Base-by-base conservation (phyloP, 1,140 invertebrate genomes). In the Ericerus pela region DNA sequence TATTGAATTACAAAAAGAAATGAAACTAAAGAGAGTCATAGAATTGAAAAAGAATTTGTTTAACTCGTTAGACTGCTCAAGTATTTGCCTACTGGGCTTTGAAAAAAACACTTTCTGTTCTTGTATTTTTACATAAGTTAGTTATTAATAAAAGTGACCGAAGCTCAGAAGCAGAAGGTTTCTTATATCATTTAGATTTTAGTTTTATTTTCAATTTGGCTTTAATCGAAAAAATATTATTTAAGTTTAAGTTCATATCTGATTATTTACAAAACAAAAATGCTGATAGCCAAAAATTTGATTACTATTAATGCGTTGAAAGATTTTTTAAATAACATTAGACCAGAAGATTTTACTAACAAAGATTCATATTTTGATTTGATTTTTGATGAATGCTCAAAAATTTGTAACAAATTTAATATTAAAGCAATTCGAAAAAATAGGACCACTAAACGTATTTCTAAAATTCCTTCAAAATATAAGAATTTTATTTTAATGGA, bases 191-290 rank as follows among this genome's bases (percentile, higher is more conserved):
- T 11, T 29, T 29, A 16, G 26, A 51, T 51, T 51, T 51, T 29
- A 51, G 30, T 18, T 51, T 51, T 51, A 28, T 51, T 29, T 51
- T 29, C 22, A 29, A 29, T 11, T 51, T 51, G 30, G 6, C 30
- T 27, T 51, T 51, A 29, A 29, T 51, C 30, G 20, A 51, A 29
- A 29, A 29, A 29, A 20, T 28, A 29, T 18, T 51, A n/a, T 51
- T 30, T 30, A 52, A n/a, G n/a, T n/a, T n/a, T n/a, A n/a, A n/a
- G n/a, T n/a, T n/a, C n/a, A n/a, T n/a, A n/a, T n/a, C 16, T 51
- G 31, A 52, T 30, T 52, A 30, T 27, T 31, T 53, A 53, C 52
- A 33, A 53, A 22, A 53, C 36, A 53, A 53, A 53, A 53, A 53
- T 33, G 29, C 30, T 30, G 27, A 31, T 53, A 53, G 31, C 18